A percentile compares a stretch with the other conserved stretches of the same genome.
These are phyloP conservation scores for Thryonomys swinderianus DNA, from an alignment of 2,113 vertebrate species.

Conservation along the genomic window DNA sequence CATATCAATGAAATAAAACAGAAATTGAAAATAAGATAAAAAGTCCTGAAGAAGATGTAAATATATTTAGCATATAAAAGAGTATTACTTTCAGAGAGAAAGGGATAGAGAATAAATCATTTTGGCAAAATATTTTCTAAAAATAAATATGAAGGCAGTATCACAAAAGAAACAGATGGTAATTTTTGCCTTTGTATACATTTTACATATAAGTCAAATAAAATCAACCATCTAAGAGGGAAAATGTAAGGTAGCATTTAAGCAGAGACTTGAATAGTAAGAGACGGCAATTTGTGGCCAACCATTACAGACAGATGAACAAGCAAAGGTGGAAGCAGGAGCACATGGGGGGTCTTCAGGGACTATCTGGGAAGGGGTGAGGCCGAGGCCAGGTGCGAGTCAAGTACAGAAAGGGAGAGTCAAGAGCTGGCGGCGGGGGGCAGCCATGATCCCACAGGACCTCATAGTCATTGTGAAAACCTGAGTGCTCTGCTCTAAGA, in stretches of 20 bases:
- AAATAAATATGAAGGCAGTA: not conserved
- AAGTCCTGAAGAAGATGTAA: not conserved
- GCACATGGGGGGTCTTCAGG: not conserved
- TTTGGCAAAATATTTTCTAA: not conserved
- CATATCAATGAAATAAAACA: not conserved
- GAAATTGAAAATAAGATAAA: not conserved
- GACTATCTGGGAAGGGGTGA: not conserved
- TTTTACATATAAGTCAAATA: not conserved
- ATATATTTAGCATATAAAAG: not conserved
- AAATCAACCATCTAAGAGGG: not conserved
- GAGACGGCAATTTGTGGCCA: not conserved
- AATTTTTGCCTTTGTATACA: not conserved
- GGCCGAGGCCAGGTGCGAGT: not conserved
- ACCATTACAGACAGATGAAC: not conserved
- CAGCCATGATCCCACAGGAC: not conserved
- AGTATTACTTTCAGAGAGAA: not conserved
- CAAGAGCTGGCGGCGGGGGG: not conserved
- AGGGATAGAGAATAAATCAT: not conserved
- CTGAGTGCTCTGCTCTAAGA: not conserved
- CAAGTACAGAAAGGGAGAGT: not conserved
- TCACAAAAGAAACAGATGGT: not conserved
- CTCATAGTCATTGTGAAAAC: not conserved
- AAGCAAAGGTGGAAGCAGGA: not conserved
- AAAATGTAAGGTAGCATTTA: not conserved
- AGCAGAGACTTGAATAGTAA: not conserved